Evolutionary conservation across 1,140 invertebrate genomes (phyloP).

Genomic region (Chelonus insularis): DNA sequence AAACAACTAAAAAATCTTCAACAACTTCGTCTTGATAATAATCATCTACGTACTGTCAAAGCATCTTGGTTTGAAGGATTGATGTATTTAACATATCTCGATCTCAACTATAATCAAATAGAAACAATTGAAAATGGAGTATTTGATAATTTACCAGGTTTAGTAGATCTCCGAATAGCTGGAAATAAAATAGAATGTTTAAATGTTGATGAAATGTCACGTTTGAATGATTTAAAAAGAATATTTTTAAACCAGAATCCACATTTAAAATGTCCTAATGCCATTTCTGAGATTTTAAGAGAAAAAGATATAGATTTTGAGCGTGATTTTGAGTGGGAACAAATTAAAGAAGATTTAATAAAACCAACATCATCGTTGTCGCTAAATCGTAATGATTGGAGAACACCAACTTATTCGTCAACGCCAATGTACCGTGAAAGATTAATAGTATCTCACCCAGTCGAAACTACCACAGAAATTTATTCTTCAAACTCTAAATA

Average conservation of each 20-base stretch:
- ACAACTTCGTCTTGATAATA: conserved; percentile 49
- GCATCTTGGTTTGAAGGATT: conserved; percentile 46
- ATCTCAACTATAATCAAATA: conserved; percentile 53
- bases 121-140: conserved; percentile 44
- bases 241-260: conserved; percentile 49
- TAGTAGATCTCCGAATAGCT: conserved; percentile 51
- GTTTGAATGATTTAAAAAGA: conserved; percentile 40
- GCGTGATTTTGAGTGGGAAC: conserved; percentile 42
- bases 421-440: conserved; percentile 32
- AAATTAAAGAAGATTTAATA: conserved; percentile 30
- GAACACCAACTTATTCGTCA: conserved; percentile 5
- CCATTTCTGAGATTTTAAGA: conserved; percentile 39
- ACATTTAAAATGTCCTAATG: conserved; percentile 50
- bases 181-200: conserved; percentile 50
- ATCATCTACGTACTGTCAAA: conserved; percentile 38
- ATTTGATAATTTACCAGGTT: conserved; percentile 38
- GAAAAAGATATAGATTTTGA: conserved; percentile 39
- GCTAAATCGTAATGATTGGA: neutral
- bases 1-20: conserved; percentile 41
- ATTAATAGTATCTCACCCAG: conserved; percentile 10
- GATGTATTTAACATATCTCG: conserved; percentile 46
- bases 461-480: no score
- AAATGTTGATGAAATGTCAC: conserved; percentile 41
- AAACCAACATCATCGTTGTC: neutral
- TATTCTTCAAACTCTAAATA: neutral